Base-by-base conservation (phyloP, 2,113 vertebrate species). In the Pyxicephalus adspersus region DNA sequence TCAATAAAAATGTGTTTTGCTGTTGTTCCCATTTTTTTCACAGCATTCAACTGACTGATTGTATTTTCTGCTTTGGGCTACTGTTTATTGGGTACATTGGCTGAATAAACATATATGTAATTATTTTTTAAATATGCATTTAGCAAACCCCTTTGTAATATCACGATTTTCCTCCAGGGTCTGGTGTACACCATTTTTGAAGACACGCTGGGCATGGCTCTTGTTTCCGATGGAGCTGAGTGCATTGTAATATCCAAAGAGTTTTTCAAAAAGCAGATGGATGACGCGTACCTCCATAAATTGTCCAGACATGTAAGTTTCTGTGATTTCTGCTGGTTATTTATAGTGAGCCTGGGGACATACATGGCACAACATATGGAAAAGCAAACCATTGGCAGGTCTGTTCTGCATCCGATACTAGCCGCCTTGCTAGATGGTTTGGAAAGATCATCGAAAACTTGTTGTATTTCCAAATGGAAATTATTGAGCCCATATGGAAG, bases 221-320 rank as follows among this genome's bases (percentile, higher is more conserved):
- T 76, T 4, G 50, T 85, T 84, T 86, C 76, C 50, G 74, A 83
- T 16, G 34, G 66, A 81, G 71, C 83, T 0, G 19, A 87, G 60
- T 65, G 38, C 4, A 34, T 72, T 7, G 26, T 85, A 22, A 84
- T 85, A 78, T 86, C 72, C 54, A 81, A 85, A 1, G 25, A 86
- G 19, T 79, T 84, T 45, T 85, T 84, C 0, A 72, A 76, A 77
- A 84, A 74, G 28, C 28, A 63, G 0, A 0, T 67, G 50, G 52
- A 54, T 45, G 60, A 84, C 65, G 20, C 64, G 0, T 77, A 65
- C 34, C 72, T 34, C 38, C 82, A 26, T 1, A 66, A 83, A 28
- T 77, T 84, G 23, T 60, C 4, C 52, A 76, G 22, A 71, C 0
- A 5, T 45, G 15, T 68, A 65, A 78, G 38, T 81, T 31, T 83